These are phyloP conservation scores for Pentalonia nigronervosa DNA, from an alignment of 1,140 invertebrate species.

Conservation along the genomic window DNA sequence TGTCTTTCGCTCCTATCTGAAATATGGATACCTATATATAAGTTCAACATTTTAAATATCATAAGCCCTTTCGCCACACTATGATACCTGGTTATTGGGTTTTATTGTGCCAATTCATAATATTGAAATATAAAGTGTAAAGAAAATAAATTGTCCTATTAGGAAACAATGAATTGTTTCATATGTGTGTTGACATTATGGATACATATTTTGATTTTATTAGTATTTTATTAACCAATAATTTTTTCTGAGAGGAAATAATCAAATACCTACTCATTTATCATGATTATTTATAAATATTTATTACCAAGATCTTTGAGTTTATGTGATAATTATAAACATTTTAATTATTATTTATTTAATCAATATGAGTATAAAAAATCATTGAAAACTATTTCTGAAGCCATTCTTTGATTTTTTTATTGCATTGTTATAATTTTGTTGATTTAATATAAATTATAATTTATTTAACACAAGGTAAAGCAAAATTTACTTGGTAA, in stretches of 20 bases:
- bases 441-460: not conserved
- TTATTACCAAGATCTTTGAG: constrained; percentile 4
- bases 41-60: too few relatives aligned
- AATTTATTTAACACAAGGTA: too few relatives aligned
- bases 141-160: not conserved
- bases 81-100: not conserved
- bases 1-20: constrained; percentile 42
- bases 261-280: not conserved
- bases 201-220: too few relatives aligned
- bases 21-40: not conserved
- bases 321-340: not conserved
- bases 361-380: too few relatives aligned
- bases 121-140: not conserved
- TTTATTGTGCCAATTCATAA: not conserved
- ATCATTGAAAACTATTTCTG: too few relatives aligned
- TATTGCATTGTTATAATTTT: too few relatives aligned
- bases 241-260: too few relatives aligned
- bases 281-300: not conserved
- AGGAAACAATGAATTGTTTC: not conserved
- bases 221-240: too few relatives aligned
- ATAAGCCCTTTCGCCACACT: not conserved
- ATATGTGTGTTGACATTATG: not conserved
- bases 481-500: too few relatives aligned
- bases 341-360: not conserved
- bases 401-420: too few relatives aligned